A percentile compares a stretch with the other conserved stretches of the same genome.
phyloP scores from a whole-genome alignment of 2,888 invertebrate species.

The Aphrophora alni region DNA sequence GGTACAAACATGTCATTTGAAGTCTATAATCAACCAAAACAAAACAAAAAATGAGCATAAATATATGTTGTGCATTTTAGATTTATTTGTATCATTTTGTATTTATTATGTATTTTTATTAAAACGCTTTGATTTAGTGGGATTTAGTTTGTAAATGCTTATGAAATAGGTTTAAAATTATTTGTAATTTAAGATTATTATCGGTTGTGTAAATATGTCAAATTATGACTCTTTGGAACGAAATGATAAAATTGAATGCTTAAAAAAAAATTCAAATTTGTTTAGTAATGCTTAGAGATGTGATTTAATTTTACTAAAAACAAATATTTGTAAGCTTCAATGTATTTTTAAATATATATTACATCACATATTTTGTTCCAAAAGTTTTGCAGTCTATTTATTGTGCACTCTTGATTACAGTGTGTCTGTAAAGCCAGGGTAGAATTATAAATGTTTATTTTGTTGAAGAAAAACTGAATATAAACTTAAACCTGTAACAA shows the following conservation, averaged over 20 bases:
- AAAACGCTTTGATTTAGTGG: neutral
- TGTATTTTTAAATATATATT: neutral
- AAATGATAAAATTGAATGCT: neutral
- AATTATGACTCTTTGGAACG: too few species aligned
- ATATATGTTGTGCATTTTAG: too few species aligned
- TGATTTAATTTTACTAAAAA: neutral
- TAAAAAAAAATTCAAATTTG: neutral
- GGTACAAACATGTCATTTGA: too few species aligned
- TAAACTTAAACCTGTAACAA: too few species aligned
- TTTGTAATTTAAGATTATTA: neutral
- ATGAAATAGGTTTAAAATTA: neutral
- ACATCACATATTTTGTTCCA: neutral
- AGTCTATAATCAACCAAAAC: too few species aligned
- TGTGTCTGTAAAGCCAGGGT: too few species aligned
- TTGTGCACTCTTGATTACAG: too few species aligned
- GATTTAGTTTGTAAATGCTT: neutral
- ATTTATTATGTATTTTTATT: neutral
- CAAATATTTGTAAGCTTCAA: neutral
- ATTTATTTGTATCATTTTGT: neutral
- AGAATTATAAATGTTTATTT: too few species aligned
- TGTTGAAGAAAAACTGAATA: too few species aligned
- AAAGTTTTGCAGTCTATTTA: neutral
- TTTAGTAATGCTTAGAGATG: too few species aligned
- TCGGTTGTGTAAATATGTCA: neutral
- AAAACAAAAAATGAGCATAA: too few species aligned